Evolutionary conservation across 2,888 invertebrate species (phyloP).

Genomic region (Nemurella pictetii): DNA sequence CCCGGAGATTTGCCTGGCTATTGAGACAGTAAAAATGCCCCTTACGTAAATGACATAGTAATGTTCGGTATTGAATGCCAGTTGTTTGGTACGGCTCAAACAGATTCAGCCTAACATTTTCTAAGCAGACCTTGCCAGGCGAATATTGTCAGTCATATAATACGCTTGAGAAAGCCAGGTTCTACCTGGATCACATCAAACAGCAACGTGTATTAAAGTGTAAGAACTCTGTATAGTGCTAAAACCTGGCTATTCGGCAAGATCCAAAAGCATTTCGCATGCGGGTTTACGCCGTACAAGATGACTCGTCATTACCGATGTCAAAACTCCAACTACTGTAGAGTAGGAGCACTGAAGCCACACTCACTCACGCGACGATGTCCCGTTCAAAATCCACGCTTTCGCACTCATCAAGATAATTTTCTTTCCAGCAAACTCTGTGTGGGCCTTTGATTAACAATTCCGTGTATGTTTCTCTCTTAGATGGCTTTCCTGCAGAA

Average conservation of each 20-base stretch:
- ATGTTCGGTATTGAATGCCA: background rate
- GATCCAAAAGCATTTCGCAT: background rate
- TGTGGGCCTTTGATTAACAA: background rate
- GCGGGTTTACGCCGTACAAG: no score
- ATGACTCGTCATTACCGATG: no score
- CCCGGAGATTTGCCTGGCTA: no score
- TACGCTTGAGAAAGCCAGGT: background rate
- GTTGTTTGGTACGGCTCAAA: background rate
- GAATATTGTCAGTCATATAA: background rate
- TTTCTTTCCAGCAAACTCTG: background rate
- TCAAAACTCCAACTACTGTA: no score
- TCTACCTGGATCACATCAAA: background rate
- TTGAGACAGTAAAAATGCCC: background rate
- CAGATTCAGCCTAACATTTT: background rate
- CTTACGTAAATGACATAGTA: no score
- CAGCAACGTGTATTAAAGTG: background rate
- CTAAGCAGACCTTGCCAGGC: background rate
- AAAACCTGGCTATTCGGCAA: background rate
- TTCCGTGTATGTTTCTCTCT: background rate
- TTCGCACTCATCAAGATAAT: background rate
- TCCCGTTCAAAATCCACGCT: background rate
- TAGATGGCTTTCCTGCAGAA: slow-evolving; percentile 80
- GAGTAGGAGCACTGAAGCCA: background rate
- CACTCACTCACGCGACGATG: background rate
- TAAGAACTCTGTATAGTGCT: background rate